These are phyloP conservation scores for Osmoderma eremita DNA, from an alignment of 2,888 invertebrate genomes.

Conservation along the genomic window DNA sequence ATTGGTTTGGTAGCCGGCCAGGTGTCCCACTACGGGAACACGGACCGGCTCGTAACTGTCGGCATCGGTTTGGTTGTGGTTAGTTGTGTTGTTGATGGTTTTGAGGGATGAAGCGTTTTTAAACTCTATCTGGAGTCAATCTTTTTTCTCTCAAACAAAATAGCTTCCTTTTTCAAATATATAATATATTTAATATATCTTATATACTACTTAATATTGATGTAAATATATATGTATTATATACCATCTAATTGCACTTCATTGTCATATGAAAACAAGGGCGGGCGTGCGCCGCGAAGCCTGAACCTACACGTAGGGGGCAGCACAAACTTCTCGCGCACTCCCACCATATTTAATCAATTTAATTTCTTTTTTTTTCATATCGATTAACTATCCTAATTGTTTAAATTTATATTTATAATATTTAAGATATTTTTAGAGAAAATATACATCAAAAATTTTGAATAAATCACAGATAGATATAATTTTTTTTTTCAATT, in stretches of 20 bases:
- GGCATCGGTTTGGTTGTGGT: slow-evolving; percentile 69
- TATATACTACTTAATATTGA: slow-evolving; percentile 66
- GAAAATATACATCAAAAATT: slow-evolving; percentile 71
- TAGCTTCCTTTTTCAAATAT: slow-evolving; percentile 67
- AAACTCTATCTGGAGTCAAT: slow-evolving; percentile 68
- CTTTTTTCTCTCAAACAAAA: slow-evolving; percentile 75
- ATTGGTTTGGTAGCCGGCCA: slow-evolving; percentile 58
- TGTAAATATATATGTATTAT: slow-evolving; percentile 69
- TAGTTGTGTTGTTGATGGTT: slow-evolving; percentile 65
- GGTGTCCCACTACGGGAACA: slow-evolving; percentile 7
- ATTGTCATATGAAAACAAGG: slow-evolving; percentile 64
- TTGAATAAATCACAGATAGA: slow-evolving; percentile 71
- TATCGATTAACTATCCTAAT: slow-evolving; percentile 63
- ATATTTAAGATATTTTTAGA: slow-evolving; percentile 68
- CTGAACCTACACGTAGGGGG: neutral
- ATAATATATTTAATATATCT: slow-evolving; percentile 66
- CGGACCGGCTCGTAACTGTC: slow-evolving; percentile 63
- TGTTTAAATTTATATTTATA: slow-evolving; percentile 64
- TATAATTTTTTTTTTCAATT: slow-evolving; percentile 61
- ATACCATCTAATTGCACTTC: slow-evolving; percentile 74
- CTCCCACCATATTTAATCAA: slow-evolving; percentile 41
- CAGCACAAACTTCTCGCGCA: neutral
- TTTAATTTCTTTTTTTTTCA: slow-evolving; percentile 51
- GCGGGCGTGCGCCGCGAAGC: slow-evolving; percentile 19
- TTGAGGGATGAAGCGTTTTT: slow-evolving; percentile 62